Conservation (phyloP, 2,113 vertebrate species). For the Centropristis striata region DNA sequence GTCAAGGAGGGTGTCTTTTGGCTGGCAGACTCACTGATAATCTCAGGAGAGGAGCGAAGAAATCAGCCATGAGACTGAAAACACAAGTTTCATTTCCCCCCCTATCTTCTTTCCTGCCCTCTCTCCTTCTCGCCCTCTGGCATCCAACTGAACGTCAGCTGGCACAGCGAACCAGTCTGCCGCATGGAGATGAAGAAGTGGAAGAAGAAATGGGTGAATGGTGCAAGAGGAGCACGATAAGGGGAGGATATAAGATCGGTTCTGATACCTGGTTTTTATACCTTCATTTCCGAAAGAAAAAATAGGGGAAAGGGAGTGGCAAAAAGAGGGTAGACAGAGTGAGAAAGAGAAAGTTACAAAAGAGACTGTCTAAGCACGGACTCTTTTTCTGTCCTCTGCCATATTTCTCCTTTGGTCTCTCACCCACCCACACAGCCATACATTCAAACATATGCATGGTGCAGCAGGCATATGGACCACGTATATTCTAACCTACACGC, state of each 20-base stretch:
- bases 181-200: conserved; percentile 60
- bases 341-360: conserved; percentile 33
- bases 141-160: conserved; percentile 61
- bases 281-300: background rate
- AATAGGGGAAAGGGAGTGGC: background rate
- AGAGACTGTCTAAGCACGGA: conserved; percentile 12
- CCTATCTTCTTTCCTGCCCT: conserved; percentile 36
- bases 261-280: background rate
- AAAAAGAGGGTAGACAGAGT: conserved; percentile 4
- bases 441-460: conserved; percentile 55
- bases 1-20: conserved; percentile 59
- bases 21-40: conserved; percentile 67
- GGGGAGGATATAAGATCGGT: background rate
- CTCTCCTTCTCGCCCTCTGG: conserved; percentile 61
- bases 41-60: conserved; percentile 66
- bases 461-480: conserved; percentile 27
- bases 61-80: conserved; percentile 74
- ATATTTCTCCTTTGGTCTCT: conserved; percentile 42
- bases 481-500: conserved; percentile 21
- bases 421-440: conserved; percentile 66
- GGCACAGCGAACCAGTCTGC: conserved; percentile 53
- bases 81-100: conserved; percentile 72
- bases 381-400: conserved; percentile 19
- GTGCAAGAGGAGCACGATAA: conserved; percentile 21
- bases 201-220: conserved; percentile 23